Conservation (phyloP, 2,888 invertebrate species). For the Heliconius sara region DNA sequence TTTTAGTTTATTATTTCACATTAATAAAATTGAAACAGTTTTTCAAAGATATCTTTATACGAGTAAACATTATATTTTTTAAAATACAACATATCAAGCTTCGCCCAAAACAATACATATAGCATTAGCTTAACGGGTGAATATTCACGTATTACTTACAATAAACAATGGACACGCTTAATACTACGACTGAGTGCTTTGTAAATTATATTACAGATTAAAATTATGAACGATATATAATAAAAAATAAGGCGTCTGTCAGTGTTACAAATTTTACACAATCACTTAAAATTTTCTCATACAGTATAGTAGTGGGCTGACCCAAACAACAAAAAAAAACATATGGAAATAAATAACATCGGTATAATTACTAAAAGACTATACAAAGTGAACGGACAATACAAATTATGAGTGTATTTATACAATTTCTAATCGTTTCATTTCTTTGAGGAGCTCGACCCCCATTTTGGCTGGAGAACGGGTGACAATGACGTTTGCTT, state of each 20-base stretch:
- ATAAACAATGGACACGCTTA: conserved; percentile 50
- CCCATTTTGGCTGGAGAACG: conserved; percentile 99
- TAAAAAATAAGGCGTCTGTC: conserved; percentile 32
- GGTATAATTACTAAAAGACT: conserved; percentile 71
- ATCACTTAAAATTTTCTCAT: conserved; percentile 26
- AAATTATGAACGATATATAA: conserved; percentile 36
- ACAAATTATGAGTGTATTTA: conserved; percentile 64
- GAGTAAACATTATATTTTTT: conserved; percentile 50
- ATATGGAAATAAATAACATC: conserved; percentile 70
- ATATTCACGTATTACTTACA: conserved; percentile 58
- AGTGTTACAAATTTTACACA: conserved; percentile 55
- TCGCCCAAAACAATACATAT: conserved; percentile 37
- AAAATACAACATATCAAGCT: conserved; percentile 40
- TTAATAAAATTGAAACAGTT: conserved; percentile 44
- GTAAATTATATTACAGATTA: conserved; percentile 56
- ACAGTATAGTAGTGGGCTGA: neutral
- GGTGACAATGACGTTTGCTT: conserved; percentile 96
- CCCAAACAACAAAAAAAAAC: conserved; percentile 50
- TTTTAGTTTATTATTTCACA: conserved; percentile 45
- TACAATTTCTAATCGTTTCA: conserved; percentile 90
- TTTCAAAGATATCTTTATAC: conserved; percentile 38
- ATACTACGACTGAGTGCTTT: conserved; percentile 57
- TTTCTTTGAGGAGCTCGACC: conserved; percentile 92
- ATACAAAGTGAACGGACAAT: conserved; percentile 65
- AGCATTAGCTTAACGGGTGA: conserved; percentile 54